Evolutionary conservation across 2,888 invertebrate species (phyloP), one percentile per base, ranked within the genome.

Genomic region (Eupithecia vulgata): DNA sequence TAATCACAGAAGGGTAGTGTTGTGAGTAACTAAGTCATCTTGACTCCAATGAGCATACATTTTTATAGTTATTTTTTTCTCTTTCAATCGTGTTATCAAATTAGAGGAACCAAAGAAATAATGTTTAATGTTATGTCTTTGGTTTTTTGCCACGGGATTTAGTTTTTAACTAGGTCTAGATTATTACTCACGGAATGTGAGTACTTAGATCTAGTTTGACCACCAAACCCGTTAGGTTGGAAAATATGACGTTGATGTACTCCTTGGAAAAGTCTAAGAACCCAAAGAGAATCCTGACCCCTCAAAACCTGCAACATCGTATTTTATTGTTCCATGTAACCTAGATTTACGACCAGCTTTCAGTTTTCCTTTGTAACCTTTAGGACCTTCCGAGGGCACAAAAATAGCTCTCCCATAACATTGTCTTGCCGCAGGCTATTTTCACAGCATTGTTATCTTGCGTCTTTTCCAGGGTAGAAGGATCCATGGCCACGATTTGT

Each of bases 401-500:
- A 61, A 59, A 61, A 61, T 34, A 30, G 25, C 65, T 64, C 17
- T 25, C n/a, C 37, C 37, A 64, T 37, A 42, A 65, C 37, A 65
- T 65, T 65, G 65, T 40, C 25, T 37, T 21, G 37, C 37, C 13
- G 37, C 13, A 8, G n/a, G 34, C 10, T 65, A 40, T 37, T 15
- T n/a, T n/a, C 21, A 34, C 61, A 34, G 30, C 34, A 21, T 65
- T 37, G 37, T 65, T 65, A 65, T 65, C 65, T 42, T 65, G 21
- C 25, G 67, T 66, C 71, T 25, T 70, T 73, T 80, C 79, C 75
- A 79, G 78, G 25, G 45, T 13, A 25, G 67, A 37, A 78, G 80
- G 72, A 59, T 78, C 76, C 48, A 67, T 69, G 76, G 71, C 74
- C 75, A 82, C 89, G 89, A 91, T 93, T 92, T 92, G 91, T 92